Base-by-base conservation (phyloP, 1,140 invertebrate genomes). In the Sitobion miscanthi region DNA sequence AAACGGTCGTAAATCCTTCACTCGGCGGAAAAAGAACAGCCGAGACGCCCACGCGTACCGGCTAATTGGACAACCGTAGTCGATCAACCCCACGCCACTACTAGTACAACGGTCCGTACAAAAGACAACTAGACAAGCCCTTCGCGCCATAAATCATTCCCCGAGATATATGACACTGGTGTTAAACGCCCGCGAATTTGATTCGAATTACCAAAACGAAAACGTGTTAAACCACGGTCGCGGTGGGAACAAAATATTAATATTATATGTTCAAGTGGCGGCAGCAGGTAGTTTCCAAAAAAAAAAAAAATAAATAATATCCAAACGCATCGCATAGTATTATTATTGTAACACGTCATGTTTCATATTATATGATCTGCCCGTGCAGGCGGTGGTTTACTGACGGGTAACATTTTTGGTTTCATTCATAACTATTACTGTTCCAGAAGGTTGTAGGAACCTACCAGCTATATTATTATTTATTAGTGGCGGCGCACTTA, bases 1-100 rank as follows among this genome's bases (percentile, higher is more conserved):
- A 93, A 93, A 93, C 91, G 91, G 91, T 93, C 91, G 91, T 93
- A 93, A 93, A 93, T 93, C 91, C 91, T 93, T 93, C 91, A 91
- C 62, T 49, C 42, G 77, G 9, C 25, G 38, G 77, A 54, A 93
- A 54, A 82, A 83, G 42, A 83, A 85, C 85, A 93, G 8, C 82
- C 91, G 49, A 86, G 91, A 93, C 91, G 91, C 91, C 91, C 91
- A 93, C 91, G 91, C 91, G 91, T 14, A 20, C 91, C 91, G 91
- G 49, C 91, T 93, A 93, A 93, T 93, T 93, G 91, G 91, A 93
- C 91, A 57, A 25, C 91, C 91, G n/a, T 57, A n/a, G 82, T 86
- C 23, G 91, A 85, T 57, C 91, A 93, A 57, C 82, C 91, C 82
- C 49, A 54, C 91, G 49, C 35, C 20, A 77, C 38, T 62, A 45